A percentile compares a stretch with the other conserved stretches of the same genome.
Conservation (phyloP, 2,113 vertebrate genomes). For the Choloepus hoffmanni region DNA sequence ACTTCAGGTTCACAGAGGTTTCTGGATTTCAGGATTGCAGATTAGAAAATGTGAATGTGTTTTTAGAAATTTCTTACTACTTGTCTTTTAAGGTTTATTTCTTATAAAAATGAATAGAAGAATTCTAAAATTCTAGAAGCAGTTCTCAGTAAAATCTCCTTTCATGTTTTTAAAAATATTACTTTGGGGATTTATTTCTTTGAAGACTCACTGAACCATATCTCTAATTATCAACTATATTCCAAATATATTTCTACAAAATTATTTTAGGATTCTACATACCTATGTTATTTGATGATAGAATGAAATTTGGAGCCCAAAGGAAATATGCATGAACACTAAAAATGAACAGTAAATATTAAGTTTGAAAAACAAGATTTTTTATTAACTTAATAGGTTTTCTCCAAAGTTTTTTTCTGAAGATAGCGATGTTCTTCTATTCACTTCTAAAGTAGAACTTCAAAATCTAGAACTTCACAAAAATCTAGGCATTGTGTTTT, state of each 20-base stretch:
- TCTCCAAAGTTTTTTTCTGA: neutral
- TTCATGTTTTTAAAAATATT: neutral
- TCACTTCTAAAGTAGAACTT: neutral
- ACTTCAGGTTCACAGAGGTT: neutral
- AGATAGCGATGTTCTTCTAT: neutral
- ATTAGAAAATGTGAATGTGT: neutral
- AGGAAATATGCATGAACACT: neutral
- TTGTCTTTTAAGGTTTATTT: conserved; percentile 42
- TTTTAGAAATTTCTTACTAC: neutral
- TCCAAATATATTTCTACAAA: conserved; percentile 9
- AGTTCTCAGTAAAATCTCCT: neutral
- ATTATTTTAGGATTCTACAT: neutral
- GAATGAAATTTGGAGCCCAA: conserved; percentile 26
- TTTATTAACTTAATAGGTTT: conserved; percentile 35
- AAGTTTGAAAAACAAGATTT: conserved; percentile 5
- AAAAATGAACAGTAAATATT: neutral
- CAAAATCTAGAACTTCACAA: neutral
- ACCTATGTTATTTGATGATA: neutral
- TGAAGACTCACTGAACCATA: neutral
- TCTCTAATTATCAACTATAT: neutral
- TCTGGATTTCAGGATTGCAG: conserved; percentile 10
- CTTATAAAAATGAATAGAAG: neutral
- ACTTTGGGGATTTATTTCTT: neutral
- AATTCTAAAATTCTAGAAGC: conserved; percentile 10
- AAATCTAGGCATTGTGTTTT: neutral